phyloP scores from a whole-genome alignment of 2,113 vertebrate species.

The Pelusios castaneus region DNA sequence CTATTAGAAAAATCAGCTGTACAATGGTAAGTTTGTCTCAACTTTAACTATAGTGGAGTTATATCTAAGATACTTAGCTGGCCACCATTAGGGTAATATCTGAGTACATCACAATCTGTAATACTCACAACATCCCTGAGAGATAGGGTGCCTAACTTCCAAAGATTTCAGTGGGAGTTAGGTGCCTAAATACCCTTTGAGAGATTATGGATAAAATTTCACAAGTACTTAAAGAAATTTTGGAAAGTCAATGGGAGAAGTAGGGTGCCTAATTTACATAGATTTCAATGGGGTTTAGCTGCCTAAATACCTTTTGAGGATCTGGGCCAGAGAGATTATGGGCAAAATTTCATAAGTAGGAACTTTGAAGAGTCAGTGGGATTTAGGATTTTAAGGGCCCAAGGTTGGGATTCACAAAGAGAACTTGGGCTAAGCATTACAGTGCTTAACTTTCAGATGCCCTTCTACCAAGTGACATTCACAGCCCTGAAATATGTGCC shows the following conservation, averaged over 20 bases:
- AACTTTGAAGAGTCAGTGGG: neutral
- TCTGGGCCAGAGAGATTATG: neutral
- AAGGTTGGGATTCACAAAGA: neutral
- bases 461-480: too few species aligned
- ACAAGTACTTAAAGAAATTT: neutral
- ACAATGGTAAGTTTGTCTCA: neutral
- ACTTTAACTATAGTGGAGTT: neutral
- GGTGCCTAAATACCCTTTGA: neutral
- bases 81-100: neutral
- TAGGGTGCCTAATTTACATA: neutral
- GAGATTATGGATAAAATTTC: neutral
- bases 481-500: neutral
- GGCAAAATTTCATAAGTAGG: neutral
- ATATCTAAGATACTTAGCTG: neutral
- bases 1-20: neutral
- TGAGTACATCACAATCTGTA: neutral
- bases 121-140: neutral
- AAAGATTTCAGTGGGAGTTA: neutral
- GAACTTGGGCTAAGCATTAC: neutral
- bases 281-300: neutral
- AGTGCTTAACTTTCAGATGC: neutral
- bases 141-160: neutral
- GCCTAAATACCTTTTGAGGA: neutral
- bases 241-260: neutral
- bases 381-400: neutral